Base-by-base conservation (phyloP, 2,113 vertebrate species). In the Triplophysa siluroides region DNA sequence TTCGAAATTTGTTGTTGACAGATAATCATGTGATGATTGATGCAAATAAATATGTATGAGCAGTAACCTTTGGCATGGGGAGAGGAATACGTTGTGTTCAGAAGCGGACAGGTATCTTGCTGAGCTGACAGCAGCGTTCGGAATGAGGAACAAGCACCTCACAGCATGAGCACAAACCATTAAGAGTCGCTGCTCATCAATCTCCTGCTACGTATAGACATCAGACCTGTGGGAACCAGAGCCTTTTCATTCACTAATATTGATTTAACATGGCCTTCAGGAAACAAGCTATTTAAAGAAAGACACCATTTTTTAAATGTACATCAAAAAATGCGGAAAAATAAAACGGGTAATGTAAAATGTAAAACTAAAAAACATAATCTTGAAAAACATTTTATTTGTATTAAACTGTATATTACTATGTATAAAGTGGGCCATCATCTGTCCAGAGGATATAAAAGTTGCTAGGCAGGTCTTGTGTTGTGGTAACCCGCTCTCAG, bases 401-500 rank as follows among this genome's bases (percentile, higher is more conserved):
- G n/a, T 21, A 58, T 19, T 33, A 45, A 45, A 45, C 43, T 10
- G 19, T 69, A 4, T 29, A 33, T 4, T n/a, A 47, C 33, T 23
- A 33, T 9, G 50, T 66, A 24, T 58, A 67, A 73, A 13, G 41
- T 24, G 29, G 12, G 21, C 11, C 45, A 52, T 14, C 14, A 47
- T 47, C 45, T 43, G 50, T 26, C 43, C 23, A 76, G 83, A 47
- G 24, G 47, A 16, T 47, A 75, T 45, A 38, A 21, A 67, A 23
- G 92, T 90, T 87, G 86, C 91, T 83, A 87, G 21, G 83, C 76
- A 21, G 65, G 29, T 43, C 41, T 83, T 84, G 76, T 91, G 91
- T 93, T 92, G 90, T 92, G 82, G 92, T 88, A 90, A 92, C 71
- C 70, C 70, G 3, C 29, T 10, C 5, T 14, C 91, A 12, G 41